These are phyloP conservation scores for Pollenia griseotomentosa DNA, from an alignment of 2,888 invertebrate species.

Conservation along the genomic window DNA sequence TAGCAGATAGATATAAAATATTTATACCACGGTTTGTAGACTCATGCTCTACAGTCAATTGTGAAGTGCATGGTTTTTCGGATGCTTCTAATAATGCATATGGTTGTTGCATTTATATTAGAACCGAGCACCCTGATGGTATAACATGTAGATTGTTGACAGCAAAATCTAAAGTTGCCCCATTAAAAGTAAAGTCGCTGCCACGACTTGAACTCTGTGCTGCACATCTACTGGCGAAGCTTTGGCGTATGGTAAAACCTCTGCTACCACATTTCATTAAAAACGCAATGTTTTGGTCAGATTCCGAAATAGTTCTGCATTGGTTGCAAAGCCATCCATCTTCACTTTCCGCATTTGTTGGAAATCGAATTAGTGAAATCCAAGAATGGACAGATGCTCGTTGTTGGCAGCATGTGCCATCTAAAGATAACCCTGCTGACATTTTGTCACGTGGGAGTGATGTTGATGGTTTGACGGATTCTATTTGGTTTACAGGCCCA, in stretches of 20 bases:
- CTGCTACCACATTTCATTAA: conserved; percentile 34
- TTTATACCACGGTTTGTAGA: conserved; percentile 27
- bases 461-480: background rate
- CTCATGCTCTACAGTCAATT: background rate
- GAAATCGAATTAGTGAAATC: conserved; percentile 40
- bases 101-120: conserved; percentile 46
- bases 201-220: conserved; percentile 59
- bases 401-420: conserved; percentile 14
- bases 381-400: conserved; percentile 37
- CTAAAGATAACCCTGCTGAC: conserved; percentile 14
- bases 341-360: conserved; percentile 40
- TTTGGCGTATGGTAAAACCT: conserved; percentile 22
- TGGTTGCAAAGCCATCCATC: conserved; percentile 53
- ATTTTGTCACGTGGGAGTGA: conserved; percentile 5
- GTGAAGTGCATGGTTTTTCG: conserved; percentile 5
- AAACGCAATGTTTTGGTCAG: conserved; percentile 51
- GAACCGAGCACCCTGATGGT: background rate
- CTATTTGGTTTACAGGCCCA: conserved; percentile 9
- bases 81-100: conserved; percentile 34
- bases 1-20: conserved; percentile 2
- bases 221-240: conserved; percentile 60
- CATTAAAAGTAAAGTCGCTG: conserved; percentile 57
- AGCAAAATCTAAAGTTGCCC: conserved; percentile 65
- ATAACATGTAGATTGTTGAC: conserved; percentile 36
- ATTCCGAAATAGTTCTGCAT: conserved; percentile 49